Evolutionary conservation across 2,113 vertebrate species (phyloP).

Genomic region (Heliornis fulica): DNA sequence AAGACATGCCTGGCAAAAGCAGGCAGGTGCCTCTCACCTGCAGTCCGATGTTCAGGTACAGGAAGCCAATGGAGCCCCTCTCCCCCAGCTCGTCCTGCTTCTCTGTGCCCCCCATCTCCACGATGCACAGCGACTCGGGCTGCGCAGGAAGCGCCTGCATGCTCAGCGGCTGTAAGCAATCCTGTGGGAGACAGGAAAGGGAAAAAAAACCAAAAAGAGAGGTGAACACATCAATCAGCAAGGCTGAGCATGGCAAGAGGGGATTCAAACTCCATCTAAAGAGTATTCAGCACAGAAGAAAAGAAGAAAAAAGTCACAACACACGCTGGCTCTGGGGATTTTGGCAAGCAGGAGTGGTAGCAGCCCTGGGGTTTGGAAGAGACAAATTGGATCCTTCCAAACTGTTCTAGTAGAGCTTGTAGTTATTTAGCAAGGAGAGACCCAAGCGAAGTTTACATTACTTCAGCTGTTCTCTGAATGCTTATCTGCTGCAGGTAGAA

Average conservation of each 20-base stretch:
- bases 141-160: slow-evolving; percentile 98
- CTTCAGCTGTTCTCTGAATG: background rate
- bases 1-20: background rate
- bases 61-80: slow-evolving; percentile 92
- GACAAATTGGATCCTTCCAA: background rate
- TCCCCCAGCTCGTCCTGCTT: slow-evolving; percentile 97
- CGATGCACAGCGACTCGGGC: slow-evolving; percentile 94
- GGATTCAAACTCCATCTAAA: background rate
- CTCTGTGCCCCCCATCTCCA: slow-evolving; percentile 97
- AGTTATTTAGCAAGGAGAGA: background rate
- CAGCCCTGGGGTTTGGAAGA: background rate
- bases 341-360: background rate
- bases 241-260: background rate
- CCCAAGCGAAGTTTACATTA: background rate
- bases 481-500: background rate
- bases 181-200: slow-evolving; percentile 69
- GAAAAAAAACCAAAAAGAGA: no score
- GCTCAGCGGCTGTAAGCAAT: slow-evolving; percentile 94
- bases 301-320: background rate
- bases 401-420: background rate
- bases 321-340: background rate
- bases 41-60: slow-evolving; percentile 96
- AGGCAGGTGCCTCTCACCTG: slow-evolving; percentile 81
- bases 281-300: background rate
- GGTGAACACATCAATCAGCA: background rate